phyloP scores from a whole-genome alignment of 2,797 vertebrate species.

The Saxicola maurus region DNA sequence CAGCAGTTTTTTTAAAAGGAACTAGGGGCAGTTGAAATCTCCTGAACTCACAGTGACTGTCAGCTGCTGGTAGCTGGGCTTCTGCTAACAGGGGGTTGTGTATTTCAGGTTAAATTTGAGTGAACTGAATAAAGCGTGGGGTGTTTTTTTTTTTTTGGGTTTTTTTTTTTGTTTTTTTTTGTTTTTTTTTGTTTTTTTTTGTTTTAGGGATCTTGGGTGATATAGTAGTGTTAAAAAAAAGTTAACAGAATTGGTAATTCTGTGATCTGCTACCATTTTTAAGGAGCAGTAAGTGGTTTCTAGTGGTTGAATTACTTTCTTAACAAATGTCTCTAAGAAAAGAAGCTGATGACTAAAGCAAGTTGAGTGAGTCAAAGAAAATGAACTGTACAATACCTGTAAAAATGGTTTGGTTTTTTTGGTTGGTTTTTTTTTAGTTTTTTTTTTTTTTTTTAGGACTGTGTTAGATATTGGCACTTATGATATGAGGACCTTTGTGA shows the following conservation, averaged over 20 bases:
- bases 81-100: not conserved
- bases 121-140: not conserved
- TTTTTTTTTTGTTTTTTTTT: not conserved
- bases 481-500: not conserved
- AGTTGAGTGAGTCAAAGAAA: not conserved
- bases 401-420: not conserved
- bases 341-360: not conserved
- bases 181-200: not conserved
- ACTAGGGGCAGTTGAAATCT: not conserved
- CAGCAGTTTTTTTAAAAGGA: not conserved
- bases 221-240: not conserved
- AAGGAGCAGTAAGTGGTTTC: not conserved
- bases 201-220: not conserved
- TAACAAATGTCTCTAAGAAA: not conserved
- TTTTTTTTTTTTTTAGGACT: not conserved
- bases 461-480: not conserved
- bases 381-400: not conserved
- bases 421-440: accelerated
- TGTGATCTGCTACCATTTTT: not conserved
- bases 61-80: not conserved
- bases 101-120: not conserved
- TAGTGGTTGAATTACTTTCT: not conserved
- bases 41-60: not conserved
- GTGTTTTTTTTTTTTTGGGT: not conserved
- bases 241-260: not conserved